Base-by-base conservation (phyloP, 2,113 vertebrate species). In the Misgurnus mizolepis region DNA sequence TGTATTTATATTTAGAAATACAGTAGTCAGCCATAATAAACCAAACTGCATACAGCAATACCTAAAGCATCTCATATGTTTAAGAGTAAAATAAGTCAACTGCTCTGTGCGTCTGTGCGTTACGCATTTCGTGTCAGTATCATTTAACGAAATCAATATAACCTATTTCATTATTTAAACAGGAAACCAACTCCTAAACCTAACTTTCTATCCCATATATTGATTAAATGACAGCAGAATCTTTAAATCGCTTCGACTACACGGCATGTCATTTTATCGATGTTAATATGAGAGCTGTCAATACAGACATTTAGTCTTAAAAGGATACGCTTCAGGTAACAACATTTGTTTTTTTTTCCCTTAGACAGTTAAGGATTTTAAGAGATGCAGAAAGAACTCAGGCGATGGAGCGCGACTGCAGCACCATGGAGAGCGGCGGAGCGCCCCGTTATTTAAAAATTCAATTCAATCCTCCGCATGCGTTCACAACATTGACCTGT, bases 391-490 rank as follows among this genome's bases (percentile, higher is more conserved):
- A 15, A 50, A 39, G 27, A 15, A 50, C 49, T 34, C 11, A 56
- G 3, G 50, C 50, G 50, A 9, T 8, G 34, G 60, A 66, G 71
- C 64, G 56, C 15, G 45, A 55, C 79, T 89, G 77, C 90, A 91
- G 90, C 86, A 92, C 90, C 91, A 88, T 89, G 90, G 90, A 92
- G 87, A 92, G 90, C 86, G 83, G 72, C 86, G 60, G 67, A 18
- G 43, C n/a, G 45, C 49, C 60, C 4, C 7, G 49, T 65, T 74
- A 64, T 78, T 75, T 77, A 60, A 50, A 60, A 70, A 79, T 72
- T 62, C 49, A 40, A 8, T 56, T 64, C 58, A 75, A 64, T 75
- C 22, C 18, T 22, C 41, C 34, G 40, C 72, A 14, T 58, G 45
- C 14, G 5, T 56, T 56, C 55, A 56, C 55, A n/a, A 53, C 27